Conservation (phyloP, 23 tunicate species). For the Phallusia fumigata region DNA sequence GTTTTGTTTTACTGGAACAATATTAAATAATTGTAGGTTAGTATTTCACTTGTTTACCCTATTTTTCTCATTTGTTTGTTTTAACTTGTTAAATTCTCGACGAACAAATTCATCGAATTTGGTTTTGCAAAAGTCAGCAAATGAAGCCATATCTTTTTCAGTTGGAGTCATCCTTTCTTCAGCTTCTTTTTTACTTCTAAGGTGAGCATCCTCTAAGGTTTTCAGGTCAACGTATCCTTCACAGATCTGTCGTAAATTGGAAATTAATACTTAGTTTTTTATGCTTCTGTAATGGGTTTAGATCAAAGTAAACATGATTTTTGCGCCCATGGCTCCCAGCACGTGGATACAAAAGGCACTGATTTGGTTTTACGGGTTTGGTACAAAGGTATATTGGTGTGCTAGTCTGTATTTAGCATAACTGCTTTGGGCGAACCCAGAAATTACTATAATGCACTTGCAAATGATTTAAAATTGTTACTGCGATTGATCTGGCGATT, state of each 20-base stretch:
- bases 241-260: background rate
- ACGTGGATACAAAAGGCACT: too few species aligned
- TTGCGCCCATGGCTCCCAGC: too few species aligned
- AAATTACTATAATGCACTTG: too few species aligned
- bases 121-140: background rate
- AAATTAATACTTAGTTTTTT: background rate
- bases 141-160: background rate
- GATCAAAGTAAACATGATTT: too few species aligned
- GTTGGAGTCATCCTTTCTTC: background rate
- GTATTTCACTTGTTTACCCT: background rate
- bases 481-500: too few species aligned
- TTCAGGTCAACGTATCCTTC: background rate
- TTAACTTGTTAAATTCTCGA: background rate
- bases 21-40: background rate
- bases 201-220: background rate
- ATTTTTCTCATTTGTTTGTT: background rate
- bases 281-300: too few species aligned
- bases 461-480: too few species aligned
- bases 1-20: background rate
- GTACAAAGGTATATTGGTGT: too few species aligned
- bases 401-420: too few species aligned
- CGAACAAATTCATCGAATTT: background rate
- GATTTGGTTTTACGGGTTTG: too few species aligned
- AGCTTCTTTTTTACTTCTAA: background rate
- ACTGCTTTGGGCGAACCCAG: too few species aligned